Evolutionary conservation across 2,797 vertebrate genomes (phyloP), one percentile per base, ranked within the genome.

Genomic region (Danio tinwini): DNA sequence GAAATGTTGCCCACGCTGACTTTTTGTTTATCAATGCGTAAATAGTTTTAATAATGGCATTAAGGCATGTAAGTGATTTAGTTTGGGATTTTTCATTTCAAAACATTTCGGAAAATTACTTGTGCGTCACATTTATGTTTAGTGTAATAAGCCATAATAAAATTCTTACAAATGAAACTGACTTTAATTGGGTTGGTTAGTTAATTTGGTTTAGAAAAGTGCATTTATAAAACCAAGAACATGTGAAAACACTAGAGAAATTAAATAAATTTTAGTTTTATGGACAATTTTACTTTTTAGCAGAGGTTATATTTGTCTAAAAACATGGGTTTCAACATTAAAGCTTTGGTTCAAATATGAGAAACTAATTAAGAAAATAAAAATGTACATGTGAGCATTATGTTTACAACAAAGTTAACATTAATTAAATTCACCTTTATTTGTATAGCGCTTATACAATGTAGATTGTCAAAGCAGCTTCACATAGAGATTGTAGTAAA

Each of bases 1-100:
- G 42, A n/a, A 44, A 42, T n/a, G 17, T 63, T 42, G 50, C 29
- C 14, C 7, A 14, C 10, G 14, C 14, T 1, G 11, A 21, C 39
- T 21, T 45, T 21, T 11, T 59, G 10, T 13, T 5, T 40, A 3
- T 40, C 9, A 4, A 62, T 4, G 29, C 6, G 39, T 37, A 68
- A 68, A 69, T 69, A 19, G n/a, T n/a, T n/a, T n/a, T n/a, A n/a
- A n/a, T n/a, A 40, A 70, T 17, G 17, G 16, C 50, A 17, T 69
- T 6, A 12, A 40, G n/a, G 16, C 10, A 40, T 40, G n/a, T 7
- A 19, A 11, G 2, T 40, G 67, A 17, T 53, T 69, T 40, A 37
- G 0, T n/a, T n/a, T 40, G 29, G 39, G 47, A 17, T 9, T 39
- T 49, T 5, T 14, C 65, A 69, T 52, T 5, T 19, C 4, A 40